A percentile compares a stretch with the other conserved stretches of the same genome.
phyloP scores from a whole-genome alignment of 2,888 invertebrate species.

The Timema cristinae region DNA sequence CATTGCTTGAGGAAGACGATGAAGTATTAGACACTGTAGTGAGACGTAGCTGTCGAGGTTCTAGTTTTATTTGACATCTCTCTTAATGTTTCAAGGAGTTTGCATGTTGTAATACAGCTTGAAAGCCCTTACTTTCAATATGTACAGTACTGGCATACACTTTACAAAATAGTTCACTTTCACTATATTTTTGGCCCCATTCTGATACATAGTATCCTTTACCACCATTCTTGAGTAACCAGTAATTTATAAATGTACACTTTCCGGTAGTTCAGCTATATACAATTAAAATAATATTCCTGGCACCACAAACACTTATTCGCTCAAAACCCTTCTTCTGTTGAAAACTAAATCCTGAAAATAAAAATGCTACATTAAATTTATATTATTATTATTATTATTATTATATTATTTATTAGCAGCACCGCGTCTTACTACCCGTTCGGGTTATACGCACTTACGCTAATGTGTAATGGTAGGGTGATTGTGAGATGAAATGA shows the following conservation, averaged over 20 bases:
- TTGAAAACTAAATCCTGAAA: too few relatives aligned
- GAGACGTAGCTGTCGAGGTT: slow-evolving; percentile 11
- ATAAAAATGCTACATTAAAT: too few relatives aligned
- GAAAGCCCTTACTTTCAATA: slow-evolving; percentile 10
- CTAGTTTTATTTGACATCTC: not conserved
- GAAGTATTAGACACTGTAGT: not conserved
- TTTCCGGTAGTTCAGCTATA: not conserved
- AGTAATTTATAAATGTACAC: not conserved
- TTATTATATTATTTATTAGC: too few relatives aligned
- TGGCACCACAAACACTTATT: too few relatives aligned
- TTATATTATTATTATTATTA: too few relatives aligned
- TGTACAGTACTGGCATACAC: not conserved
- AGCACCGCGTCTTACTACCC: too few relatives aligned
- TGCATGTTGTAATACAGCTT: slow-evolving; percentile 3
- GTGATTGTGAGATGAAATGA: too few relatives aligned
- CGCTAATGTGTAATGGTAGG: too few relatives aligned
- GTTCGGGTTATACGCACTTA: too few relatives aligned
- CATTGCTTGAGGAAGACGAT: not conserved
- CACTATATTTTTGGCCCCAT: slow-evolving; percentile 6
- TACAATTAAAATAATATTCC: too few relatives aligned
- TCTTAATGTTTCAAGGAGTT: slow-evolving; percentile 12
- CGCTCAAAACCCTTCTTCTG: too few relatives aligned
- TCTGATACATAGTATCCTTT: not conserved
- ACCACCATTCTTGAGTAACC: slow-evolving; percentile 5
- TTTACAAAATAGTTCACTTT: slow-evolving; percentile 11